A percentile compares a stretch with the other conserved stretches of the same genome.
phyloP scores from a whole-genome alignment of 2,888 invertebrate species.

The Luffia ferchaultella region DNA sequence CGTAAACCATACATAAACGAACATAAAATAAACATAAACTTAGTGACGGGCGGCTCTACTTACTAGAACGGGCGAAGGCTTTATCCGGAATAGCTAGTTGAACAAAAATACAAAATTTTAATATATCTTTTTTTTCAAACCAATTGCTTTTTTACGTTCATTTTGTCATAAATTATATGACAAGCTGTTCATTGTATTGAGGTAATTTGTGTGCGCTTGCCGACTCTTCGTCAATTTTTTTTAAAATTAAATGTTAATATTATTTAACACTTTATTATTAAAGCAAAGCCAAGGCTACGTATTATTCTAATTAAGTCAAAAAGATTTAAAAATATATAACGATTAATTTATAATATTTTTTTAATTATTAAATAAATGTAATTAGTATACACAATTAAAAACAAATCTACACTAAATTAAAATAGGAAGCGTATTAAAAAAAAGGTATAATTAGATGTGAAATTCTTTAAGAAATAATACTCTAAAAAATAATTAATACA shows the following conservation, averaged over 20 bases:
- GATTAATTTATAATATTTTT: too few relatives aligned
- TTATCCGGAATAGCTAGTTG: conserved; percentile 97
- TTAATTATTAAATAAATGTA: too few relatives aligned
- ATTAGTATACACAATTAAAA: too few relatives aligned
- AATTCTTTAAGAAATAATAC: too few relatives aligned
- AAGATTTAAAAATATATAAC: too few relatives aligned
- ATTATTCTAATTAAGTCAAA: too few relatives aligned
- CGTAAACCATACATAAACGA: not conserved
- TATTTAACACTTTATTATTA: conserved; percentile 8
- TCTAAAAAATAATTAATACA: too few relatives aligned
- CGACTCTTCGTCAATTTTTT: conserved; percentile 31
- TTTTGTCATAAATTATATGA: conserved; percentile 18
- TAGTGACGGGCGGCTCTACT: conserved; percentile 71
- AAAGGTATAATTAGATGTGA: too few relatives aligned
- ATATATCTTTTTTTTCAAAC: conserved; percentile 27
- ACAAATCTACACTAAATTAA: too few relatives aligned
- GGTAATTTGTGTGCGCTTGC: conserved; percentile 58
- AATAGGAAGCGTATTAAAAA: too few relatives aligned
- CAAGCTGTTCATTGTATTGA: conserved; percentile 34
- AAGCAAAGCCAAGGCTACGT: too few relatives aligned
- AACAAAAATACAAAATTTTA: conserved; percentile 50
- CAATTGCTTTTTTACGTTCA: conserved; percentile 28
- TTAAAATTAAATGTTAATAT: conserved; percentile 19
- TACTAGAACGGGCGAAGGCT: conserved; percentile 98
- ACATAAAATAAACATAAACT: not conserved